Percentiles rank a stretch among this genome's conserved stretches.
These are phyloP conservation scores for Magallana ariakensis DNA, from an alignment of 1,140 invertebrate genomes.

Conservation along the genomic window DNA sequence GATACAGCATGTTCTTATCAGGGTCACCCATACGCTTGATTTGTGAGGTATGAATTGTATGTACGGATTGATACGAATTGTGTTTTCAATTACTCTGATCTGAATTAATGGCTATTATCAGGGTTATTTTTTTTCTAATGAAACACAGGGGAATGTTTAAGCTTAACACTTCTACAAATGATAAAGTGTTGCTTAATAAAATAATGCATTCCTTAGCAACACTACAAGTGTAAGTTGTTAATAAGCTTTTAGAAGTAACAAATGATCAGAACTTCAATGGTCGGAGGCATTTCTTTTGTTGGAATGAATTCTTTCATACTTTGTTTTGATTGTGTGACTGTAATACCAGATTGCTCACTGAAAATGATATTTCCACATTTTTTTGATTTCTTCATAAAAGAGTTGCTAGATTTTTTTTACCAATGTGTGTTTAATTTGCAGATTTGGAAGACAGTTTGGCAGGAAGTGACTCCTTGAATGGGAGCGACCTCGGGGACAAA, in stretches of 20 bases:
- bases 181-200: constrained; percentile 35
- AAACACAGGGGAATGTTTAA: constrained; percentile 21
- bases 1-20: constrained; percentile 32
- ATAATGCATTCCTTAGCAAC: constrained; percentile 36
- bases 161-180: constrained; percentile 33
- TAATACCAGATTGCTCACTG: neutral
- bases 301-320: neutral
- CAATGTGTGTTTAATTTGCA: constrained; percentile 29
- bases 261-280: constrained; percentile 22
- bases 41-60: neutral
- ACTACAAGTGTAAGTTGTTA: constrained; percentile 32
- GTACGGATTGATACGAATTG: constrained; percentile 34
- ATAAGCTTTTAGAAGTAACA: constrained; percentile 34
- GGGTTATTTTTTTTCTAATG: neutral
- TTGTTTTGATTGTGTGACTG: neutral
- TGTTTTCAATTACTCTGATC: constrained; percentile 32
- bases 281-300: constrained; percentile 10
- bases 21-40: constrained; percentile 17
- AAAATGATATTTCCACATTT: neutral
- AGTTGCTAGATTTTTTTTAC: neutral
- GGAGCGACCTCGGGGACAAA: constrained; percentile 60
- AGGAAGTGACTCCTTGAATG: constrained; percentile 52
- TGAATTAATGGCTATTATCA: constrained; percentile 34
- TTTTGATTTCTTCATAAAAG: neutral
- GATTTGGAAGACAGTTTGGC: constrained; percentile 64